Conservation (phyloP, 2,113 vertebrate species). For the Gopherus evgoodei region DNA sequence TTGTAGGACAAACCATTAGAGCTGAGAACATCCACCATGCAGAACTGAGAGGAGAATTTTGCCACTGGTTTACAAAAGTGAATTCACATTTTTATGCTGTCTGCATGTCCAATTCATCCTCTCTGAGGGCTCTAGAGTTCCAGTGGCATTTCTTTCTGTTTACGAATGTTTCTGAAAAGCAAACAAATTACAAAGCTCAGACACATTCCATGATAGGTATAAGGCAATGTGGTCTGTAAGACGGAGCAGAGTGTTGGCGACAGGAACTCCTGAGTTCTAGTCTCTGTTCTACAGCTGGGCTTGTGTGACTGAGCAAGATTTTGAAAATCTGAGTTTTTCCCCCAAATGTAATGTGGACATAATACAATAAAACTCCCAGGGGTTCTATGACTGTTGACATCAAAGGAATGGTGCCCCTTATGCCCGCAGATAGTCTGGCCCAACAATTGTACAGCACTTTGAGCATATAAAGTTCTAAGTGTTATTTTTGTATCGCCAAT, state of each 20-base stretch:
- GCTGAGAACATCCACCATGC: background rate
- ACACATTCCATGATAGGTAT: background rate
- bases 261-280: background rate
- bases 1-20: background rate
- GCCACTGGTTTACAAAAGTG: background rate
- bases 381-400: background rate
- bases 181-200: background rate
- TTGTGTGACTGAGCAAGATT: background rate
- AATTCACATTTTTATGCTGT: background rate
- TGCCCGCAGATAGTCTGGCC: background rate
- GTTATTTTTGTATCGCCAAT: background rate
- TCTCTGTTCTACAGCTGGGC: background rate
- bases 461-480: rapidly evolving
- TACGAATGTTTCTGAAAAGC: background rate
- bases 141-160: background rate
- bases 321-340: background rate
- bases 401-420: background rate
- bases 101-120: background rate
- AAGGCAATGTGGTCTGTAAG: rapidly evolving
- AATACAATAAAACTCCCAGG: background rate
- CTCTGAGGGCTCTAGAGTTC: background rate
- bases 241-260: rapidly evolving
- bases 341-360: background rate
- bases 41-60: background rate
- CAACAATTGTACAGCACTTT: rapidly evolving